Percentiles rank a stretch among this genome's conserved stretches.
Evolutionary conservation across 2,797 vertebrate genomes (phyloP).

Genomic region (Sebastes cheni): DNA sequence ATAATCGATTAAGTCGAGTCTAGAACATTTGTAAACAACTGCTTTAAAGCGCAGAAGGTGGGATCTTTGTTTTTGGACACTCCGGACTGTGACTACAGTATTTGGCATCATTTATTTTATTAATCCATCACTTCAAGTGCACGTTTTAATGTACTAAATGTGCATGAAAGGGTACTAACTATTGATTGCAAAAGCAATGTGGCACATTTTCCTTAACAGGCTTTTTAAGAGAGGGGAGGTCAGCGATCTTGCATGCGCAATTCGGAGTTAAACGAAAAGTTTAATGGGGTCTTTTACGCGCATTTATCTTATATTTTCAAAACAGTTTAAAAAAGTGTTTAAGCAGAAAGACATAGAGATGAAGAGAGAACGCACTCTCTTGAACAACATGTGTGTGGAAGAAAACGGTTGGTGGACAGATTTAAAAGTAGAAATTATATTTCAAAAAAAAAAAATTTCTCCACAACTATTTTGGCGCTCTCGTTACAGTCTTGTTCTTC

Average conservation of each 20-base stretch:
- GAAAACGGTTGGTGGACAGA: not conserved
- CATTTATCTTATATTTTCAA: constrained; percentile 9
- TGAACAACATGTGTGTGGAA: not conserved
- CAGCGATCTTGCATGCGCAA: not conserved
- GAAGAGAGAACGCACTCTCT: not conserved
- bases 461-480: constrained; percentile 25
- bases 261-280: not conserved
- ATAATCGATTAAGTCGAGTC: constrained; percentile 12
- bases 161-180: not conserved
- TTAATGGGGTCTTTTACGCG: not conserved
- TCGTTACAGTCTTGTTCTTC: constrained; percentile 32
- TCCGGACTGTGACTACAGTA: not conserved
- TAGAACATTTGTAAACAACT: not conserved
- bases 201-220: not conserved
- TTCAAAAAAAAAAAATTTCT: not conserved
- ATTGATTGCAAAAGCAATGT: not conserved
- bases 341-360: not conserved
- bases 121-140: not conserved
- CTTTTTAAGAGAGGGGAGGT: not conserved
- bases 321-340: not conserved
- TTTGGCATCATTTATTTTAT: not conserved
- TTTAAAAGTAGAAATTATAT: not conserved
- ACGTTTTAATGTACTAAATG: not conserved
- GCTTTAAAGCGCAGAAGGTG: not conserved
- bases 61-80: not conserved